Conservation (phyloP, 2,888 invertebrate species). For the Noctuana brunneofusca region DNA sequence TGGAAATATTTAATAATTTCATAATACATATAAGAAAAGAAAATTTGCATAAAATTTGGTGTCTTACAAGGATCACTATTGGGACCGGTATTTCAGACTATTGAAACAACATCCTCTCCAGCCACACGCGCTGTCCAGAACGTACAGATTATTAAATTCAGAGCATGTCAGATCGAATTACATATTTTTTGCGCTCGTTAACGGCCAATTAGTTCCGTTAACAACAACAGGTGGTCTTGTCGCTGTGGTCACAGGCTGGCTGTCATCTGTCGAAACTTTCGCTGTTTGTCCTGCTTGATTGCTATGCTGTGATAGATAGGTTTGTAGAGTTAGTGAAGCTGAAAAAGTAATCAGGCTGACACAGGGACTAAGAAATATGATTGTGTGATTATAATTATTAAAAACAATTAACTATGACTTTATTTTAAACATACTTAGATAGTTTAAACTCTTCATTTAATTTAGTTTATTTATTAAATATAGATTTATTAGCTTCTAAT, state of each 20-base stretch:
- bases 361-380: neutral
- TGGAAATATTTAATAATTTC: too few relatives aligned
- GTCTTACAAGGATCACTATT: slow-evolving; percentile 5
- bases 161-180: slow-evolving; percentile 35
- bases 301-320: slow-evolving; percentile 20
- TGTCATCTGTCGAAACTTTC: slow-evolving; percentile 29
- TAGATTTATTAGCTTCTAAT: too few relatives aligned
- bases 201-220: slow-evolving; percentile 33
- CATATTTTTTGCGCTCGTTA: slow-evolving; percentile 36
- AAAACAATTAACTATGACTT: too few relatives aligned
- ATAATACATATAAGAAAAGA: too few relatives aligned
- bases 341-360: neutral
- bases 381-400: neutral
- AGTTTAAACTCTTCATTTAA: too few relatives aligned
- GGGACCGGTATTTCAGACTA: slow-evolving; percentile 20
- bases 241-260: slow-evolving; percentile 15
- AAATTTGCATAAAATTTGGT: slow-evolving; percentile 5
- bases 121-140: slow-evolving; percentile 9
- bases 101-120: slow-evolving; percentile 22
- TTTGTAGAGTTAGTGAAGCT: slow-evolving; percentile 12
- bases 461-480: too few relatives aligned
- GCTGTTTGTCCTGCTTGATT: slow-evolving; percentile 17
- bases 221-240: slow-evolving; percentile 34
- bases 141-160: slow-evolving; percentile 33
- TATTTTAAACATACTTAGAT: too few relatives aligned